Conservation (phyloP, 2,797 vertebrate species). For the Sebastiscus albofasciatus region DNA sequence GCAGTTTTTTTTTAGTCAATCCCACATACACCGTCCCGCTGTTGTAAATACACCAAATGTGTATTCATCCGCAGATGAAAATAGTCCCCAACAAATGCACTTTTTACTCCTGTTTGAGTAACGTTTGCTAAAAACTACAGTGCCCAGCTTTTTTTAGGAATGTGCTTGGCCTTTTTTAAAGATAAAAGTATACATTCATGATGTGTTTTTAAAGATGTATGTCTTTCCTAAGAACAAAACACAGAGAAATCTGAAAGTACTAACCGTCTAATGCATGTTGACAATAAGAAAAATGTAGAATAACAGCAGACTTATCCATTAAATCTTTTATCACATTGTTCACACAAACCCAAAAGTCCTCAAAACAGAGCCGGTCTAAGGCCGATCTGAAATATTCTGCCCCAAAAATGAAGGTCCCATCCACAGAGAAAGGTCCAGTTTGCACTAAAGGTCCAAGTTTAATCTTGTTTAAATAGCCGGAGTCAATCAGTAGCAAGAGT, state of each 20-base stretch:
- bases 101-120: neutral
- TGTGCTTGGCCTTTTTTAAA: neutral
- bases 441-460: neutral
- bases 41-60: neutral
- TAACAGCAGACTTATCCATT: neutral
- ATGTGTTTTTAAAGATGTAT: neutral
- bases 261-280: neutral
- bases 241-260: neutral
- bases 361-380: constrained; percentile 16
- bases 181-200: neutral
- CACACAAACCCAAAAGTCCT: constrained; percentile 43
- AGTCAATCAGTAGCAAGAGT: neutral
- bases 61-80: constrained; percentile 15
- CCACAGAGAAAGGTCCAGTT: constrained; percentile 31
- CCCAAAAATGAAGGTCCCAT: constrained; percentile 13
- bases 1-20: neutral
- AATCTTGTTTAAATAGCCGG: neutral
- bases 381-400: constrained; percentile 16
- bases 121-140: neutral
- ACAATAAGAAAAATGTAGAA: constrained; percentile 16
- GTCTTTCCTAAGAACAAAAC: neutral
- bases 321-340: constrained; percentile 41
- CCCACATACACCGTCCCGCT: neutral
- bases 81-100: neutral
- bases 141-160: neutral